A percentile compares a stretch with the other conserved stretches of the same genome.
phyloP scores from a whole-genome alignment of 1,140 invertebrate species.

The Formica exsecta region DNA sequence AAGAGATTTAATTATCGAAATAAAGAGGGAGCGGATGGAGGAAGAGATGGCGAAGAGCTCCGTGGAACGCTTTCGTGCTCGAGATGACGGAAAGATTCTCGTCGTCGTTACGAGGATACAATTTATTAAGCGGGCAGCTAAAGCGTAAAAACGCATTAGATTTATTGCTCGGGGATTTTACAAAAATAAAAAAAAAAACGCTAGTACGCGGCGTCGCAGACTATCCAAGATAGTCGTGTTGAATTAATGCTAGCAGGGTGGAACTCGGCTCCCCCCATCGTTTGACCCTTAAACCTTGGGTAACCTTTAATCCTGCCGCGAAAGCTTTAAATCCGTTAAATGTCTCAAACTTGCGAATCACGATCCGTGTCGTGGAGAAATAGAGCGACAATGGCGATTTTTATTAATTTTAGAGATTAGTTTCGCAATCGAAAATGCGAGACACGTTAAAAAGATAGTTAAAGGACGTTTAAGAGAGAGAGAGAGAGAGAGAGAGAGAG shows the following conservation, averaged over 20 bases:
- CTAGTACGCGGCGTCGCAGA: background rate
- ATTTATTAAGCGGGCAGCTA: slow-evolving; percentile 38
- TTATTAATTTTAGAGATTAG: slow-evolving; percentile 31
- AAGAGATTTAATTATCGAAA: slow-evolving; percentile 61
- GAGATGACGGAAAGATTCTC: slow-evolving; percentile 46
- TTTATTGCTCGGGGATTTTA: slow-evolving; percentile 25
- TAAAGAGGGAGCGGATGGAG: slow-evolving; percentile 10
- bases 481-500: background rate
- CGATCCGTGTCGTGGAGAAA: background rate
- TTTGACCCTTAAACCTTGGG: slow-evolving; percentile 53
- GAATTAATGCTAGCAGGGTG: slow-evolving; percentile 58
- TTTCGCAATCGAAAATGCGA: background rate
- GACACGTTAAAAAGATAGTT: background rate
- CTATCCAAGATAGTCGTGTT: slow-evolving; percentile 50
- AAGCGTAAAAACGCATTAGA: slow-evolving; percentile 52
- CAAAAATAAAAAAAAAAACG: slow-evolving; percentile 48
- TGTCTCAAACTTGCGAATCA: slow-evolving; percentile 50
- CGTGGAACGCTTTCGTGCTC: slow-evolving; percentile 34
- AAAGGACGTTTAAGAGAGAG: background rate
- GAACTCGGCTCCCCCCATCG: slow-evolving; percentile 16
- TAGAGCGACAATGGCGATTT: slow-evolving; percentile 23
- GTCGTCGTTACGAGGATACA: slow-evolving; percentile 44
- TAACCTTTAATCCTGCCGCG: slow-evolving; percentile 47
- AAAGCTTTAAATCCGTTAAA: slow-evolving; percentile 61
- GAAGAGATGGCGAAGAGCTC: background rate